A percentile compares a stretch with the other conserved stretches of the same genome.
phyloP scores from a whole-genome alignment of 2,113 vertebrate species.

The Sapajus apella region DNA sequence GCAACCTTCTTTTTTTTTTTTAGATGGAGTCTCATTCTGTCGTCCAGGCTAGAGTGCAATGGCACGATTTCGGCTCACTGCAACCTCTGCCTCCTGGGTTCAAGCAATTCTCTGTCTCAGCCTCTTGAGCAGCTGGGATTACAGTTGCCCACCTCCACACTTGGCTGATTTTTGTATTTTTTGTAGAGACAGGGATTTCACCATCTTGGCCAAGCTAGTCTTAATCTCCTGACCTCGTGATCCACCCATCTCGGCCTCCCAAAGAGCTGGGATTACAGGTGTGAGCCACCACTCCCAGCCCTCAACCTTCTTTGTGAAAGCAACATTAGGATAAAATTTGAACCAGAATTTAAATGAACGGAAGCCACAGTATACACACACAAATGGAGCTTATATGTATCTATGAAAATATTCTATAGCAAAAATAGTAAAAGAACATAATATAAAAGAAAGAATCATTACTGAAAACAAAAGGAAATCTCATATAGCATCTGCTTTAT shows the following conservation, averaged over 20 bases:
- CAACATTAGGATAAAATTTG: not conserved
- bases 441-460: not conserved
- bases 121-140: too few relatives aligned
- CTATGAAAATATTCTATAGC: not conserved
- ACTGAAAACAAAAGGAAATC: not conserved
- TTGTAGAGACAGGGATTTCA: too few relatives aligned
- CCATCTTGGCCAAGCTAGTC: too few relatives aligned
- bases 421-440: not conserved
- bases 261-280: too few relatives aligned
- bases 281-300: too few relatives aligned
- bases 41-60: too few relatives aligned
- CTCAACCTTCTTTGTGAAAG: not conserved
- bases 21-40: not conserved
- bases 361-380: not conserved
- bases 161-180: too few relatives aligned
- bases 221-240: too few relatives aligned
- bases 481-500: not conserved
- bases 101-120: too few relatives aligned
- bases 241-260: too few relatives aligned
- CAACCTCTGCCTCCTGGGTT: too few relatives aligned
- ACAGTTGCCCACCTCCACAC: accelerated
- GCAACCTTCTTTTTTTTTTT: not conserved
- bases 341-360: not conserved
- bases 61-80: too few relatives aligned
- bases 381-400: not conserved